Evolutionary conservation across 2,113 vertebrate genomes (phyloP), one percentile per base, ranked within the genome.

Genomic region (Paramormyrops kingsleyae): DNA sequence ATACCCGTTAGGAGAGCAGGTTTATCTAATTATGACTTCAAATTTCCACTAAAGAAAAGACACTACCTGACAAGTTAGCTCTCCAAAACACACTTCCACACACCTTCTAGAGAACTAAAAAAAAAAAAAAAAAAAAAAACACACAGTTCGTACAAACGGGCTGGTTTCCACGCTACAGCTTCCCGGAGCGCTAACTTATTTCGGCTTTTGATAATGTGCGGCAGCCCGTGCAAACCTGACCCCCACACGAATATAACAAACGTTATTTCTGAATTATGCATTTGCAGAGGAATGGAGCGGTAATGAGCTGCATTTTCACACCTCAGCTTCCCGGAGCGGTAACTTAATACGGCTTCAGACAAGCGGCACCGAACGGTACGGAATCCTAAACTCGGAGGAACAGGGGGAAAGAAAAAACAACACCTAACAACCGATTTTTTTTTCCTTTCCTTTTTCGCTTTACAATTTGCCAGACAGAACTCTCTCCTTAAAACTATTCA

Each of bases 401-500:
- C 12, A 0, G 9, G n/a, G n/a, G n/a, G 17, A 35, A 70, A 31
- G n/a, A 74, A 74, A 74, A 35, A 74, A 31, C 19, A 59, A 7
- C n/a, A n/a, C n/a, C 56, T n/a, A n/a, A n/a, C 56, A 1, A 59
- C 19, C 19, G 0, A 49, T 13, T 59, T 5, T 19, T 62, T 15
- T 39, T 27, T n/a, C n/a, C n/a, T 1, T 31, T 62, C 7, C 24
- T 10, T n/a, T 62, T 24, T 27, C 0, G 62, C 17, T 7, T 17
- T 35, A 19, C n/a, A 13, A 24, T 56, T 52, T 35, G n/a, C 12
- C 15, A 56, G 21, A 46, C 59, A n/a, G 9, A 88, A n/a, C 39
- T 88, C 46, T 80, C 88, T 46, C 83, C 19, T 49, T 27, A 47
- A 47, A 86, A 86, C 44, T 50, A 86, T 86, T 86, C 83, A 47